A percentile compares a stretch with the other conserved stretches of the same genome.
Conservation (phyloP, 1,140 invertebrate genomes). For the Caenorhabditis latens region DNA sequence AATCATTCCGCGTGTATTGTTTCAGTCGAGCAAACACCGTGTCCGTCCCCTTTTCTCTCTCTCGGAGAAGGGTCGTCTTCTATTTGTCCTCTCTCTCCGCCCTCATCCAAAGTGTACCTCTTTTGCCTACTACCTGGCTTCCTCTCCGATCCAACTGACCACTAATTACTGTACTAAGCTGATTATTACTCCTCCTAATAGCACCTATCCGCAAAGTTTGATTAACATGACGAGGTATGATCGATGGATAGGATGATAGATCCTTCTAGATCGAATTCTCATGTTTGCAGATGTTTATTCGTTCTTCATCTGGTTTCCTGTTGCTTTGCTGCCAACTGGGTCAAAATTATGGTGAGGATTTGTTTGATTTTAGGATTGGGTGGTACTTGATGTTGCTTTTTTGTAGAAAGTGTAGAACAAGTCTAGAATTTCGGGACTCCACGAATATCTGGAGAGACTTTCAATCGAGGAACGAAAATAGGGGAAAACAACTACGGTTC, state of each 20-base stretch:
- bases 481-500: no score
- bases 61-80: neutral
- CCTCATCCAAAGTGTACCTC: neutral
- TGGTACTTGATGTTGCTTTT: no score
- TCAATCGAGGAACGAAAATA: no score
- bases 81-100: constrained; percentile 30
- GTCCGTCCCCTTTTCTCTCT: neutral
- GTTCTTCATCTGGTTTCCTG: neutral
- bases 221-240: constrained; percentile 44
- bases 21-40: constrained; percentile 53
- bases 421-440: no score
- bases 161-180: constrained; percentile 54
- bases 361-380: no score
- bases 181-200: constrained; percentile 13
- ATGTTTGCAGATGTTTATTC: neutral
- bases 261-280: neutral
- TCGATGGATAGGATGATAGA: neutral
- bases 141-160: neutral
- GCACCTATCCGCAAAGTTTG: neutral
- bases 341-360: constrained; percentile 27
- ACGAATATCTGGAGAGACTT: no score
- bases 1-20: constrained; percentile 30
- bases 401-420: no score
- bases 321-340: constrained; percentile 26
- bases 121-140: neutral